Percentiles rank a stretch among this genome's conserved stretches.
Conservation (phyloP, 2,888 invertebrate species). For the Sepiola atlantica region DNA sequence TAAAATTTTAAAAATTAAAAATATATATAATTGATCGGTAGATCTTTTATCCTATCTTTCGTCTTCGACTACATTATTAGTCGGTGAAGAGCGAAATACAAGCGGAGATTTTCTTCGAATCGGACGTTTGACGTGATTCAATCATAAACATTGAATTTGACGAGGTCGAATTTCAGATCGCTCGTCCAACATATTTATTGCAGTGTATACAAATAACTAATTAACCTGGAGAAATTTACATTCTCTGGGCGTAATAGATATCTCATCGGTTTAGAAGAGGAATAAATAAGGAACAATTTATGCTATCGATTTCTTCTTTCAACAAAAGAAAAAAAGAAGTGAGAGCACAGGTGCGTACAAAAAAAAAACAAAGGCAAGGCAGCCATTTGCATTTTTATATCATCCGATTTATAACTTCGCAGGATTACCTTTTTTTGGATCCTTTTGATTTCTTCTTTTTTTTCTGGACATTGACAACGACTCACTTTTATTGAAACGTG, state of each 20-base stretch:
- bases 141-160: not conserved
- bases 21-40: no score
- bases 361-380: not conserved
- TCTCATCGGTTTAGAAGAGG: not conserved
- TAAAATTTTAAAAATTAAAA: no score
- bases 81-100: not conserved
- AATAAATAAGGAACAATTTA: not conserved
- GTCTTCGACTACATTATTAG: no score
- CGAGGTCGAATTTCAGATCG: not conserved
- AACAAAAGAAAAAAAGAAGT: not conserved
- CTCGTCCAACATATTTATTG: not conserved
- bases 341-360: not conserved
- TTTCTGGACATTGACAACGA: not conserved
- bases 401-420: not conserved
- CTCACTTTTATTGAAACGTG: not conserved
- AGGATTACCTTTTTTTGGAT: not conserved
- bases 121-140: not conserved
- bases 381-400: not conserved
- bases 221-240: not conserved
- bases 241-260: not conserved
- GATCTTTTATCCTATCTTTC: no score
- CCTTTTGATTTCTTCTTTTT: not conserved
- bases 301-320: not conserved
- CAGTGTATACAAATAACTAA: not conserved
- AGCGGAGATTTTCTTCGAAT: not conserved